phyloP scores from a whole-genome alignment of 2,888 invertebrate species.

The Melolontha melolontha region DNA sequence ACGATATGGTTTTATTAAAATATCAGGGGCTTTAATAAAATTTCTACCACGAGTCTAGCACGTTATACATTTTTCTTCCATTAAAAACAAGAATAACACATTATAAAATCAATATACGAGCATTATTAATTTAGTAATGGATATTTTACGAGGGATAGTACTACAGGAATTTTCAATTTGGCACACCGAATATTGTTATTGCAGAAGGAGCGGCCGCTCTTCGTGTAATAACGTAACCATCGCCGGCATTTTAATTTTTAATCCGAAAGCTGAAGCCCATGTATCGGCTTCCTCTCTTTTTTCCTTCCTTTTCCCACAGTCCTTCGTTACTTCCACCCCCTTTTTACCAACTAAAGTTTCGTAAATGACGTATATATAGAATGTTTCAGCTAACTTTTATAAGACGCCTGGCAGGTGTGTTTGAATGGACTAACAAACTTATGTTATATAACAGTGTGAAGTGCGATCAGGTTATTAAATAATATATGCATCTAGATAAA shows the following conservation, averaged over 20 bases:
- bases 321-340: slow-evolving; percentile 23
- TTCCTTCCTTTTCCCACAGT: slow-evolving; percentile 13
- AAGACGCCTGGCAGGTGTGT: slow-evolving; percentile 38
- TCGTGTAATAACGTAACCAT: slow-evolving; percentile 52
- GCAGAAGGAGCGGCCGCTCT: slow-evolving; percentile 54
- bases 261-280: slow-evolving; percentile 9
- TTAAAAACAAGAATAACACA: slow-evolving; percentile 48
- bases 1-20: too few species aligned
- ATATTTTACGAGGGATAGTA: slow-evolving; percentile 58
- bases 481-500: slow-evolving; percentile 48
- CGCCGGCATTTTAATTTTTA: slow-evolving; percentile 39
- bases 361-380: background rate
- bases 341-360: slow-evolving; percentile 27
- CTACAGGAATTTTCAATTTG: slow-evolving; percentile 63
- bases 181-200: slow-evolving; percentile 49
- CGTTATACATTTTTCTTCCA: slow-evolving; percentile 15
- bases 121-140: slow-evolving; percentile 62
- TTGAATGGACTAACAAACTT: slow-evolving; percentile 33
- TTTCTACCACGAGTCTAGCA: slow-evolving; percentile 2
- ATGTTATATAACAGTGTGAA: slow-evolving; percentile 36
- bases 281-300: slow-evolving; percentile 25
- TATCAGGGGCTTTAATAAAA: background rate
- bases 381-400: background rate
- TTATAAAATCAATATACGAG: slow-evolving; percentile 53
- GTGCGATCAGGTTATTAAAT: slow-evolving; percentile 46